phyloP scores from a whole-genome alignment of 2,113 vertebrate genomes.

The Xenotilapia caudafasciata region DNA sequence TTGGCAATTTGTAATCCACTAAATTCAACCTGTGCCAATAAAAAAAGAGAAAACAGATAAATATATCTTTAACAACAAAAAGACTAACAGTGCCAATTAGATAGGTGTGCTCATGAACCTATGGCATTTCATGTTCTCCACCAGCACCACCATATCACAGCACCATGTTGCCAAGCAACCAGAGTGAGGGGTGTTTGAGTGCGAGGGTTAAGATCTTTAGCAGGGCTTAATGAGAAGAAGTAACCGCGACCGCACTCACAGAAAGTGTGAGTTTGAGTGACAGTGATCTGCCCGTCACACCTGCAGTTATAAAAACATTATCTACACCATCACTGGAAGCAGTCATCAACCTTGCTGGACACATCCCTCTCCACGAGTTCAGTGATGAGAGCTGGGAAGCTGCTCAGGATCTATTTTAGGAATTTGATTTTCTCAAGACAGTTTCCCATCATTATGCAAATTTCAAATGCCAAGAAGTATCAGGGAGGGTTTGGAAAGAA shows the following conservation, averaged over 20 bases:
- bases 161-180: slow-evolving; percentile 63
- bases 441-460: not conserved
- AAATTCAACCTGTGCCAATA: not conserved
- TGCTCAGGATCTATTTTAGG: not conserved
- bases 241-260: not conserved
- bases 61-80: not conserved
- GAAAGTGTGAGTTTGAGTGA: not conserved
- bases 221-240: slow-evolving; percentile 25
- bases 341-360: not conserved
- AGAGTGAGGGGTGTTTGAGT: not conserved
- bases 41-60: not conserved
- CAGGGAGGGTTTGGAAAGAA: not conserved
- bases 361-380: not conserved
- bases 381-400: not conserved
- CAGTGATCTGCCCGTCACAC: not conserved
- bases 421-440: not conserved
- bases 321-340: not conserved
- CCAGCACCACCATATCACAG: slow-evolving; percentile 2
- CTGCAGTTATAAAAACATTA: not conserved
- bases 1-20: not conserved
- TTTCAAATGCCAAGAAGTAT: not conserved
- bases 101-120: not conserved
- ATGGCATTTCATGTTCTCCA: slow-evolving; percentile 1
- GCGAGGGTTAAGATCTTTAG: not conserved
- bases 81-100: not conserved